Base-by-base conservation (phyloP, 2,113 vertebrate genomes). In the Gobius niger region DNA sequence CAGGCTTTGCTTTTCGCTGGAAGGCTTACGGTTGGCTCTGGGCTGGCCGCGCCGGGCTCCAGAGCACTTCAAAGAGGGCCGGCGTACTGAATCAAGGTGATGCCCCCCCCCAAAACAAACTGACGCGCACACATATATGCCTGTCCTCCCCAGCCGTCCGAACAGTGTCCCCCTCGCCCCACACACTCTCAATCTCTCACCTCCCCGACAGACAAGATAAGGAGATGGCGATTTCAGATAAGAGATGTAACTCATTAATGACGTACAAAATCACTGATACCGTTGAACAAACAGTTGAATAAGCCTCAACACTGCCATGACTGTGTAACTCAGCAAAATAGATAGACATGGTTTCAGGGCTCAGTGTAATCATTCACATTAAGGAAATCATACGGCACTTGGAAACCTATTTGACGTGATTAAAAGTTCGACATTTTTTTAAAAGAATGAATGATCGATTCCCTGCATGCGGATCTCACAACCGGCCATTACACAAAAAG, bases 71-170 rank as follows among this genome's bases (percentile, higher is more conserved):
- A 98, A 98, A 99, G 89, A 75, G 93, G 88, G 87, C 92, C 92
- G 92, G 92, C 93, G 94, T 92, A 93, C 91, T 96, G 94, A 95
- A 99, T 98, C 96, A 96, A 99, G 95, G 95, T 98, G 95, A 93
- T 94, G 92, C 92, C 90, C 89, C 70, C 76, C 76, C 84, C 80
- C 65, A 54, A 54, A 54, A 54, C 12, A 50, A 47, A 56, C 66
- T 54, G 68, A 62, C 56, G 72, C 8, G 62, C 70, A 72, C 80
- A 61, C 85, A 54, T 6, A 54, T 6, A 5, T 16, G 75, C 69
- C 73, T 77, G 77, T 84, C 79, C 74, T 85, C 76, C 75, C 65
- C 24, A 7, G 53, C 51, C 69, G 67, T 87, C 79, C 71, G 76
- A 72, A 67, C 75, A 54, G 64, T 80, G 77, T 78, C 80, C 82